Evolutionary conservation across 2,888 invertebrate genomes (phyloP).

Genomic region (Philaethria dido): DNA sequence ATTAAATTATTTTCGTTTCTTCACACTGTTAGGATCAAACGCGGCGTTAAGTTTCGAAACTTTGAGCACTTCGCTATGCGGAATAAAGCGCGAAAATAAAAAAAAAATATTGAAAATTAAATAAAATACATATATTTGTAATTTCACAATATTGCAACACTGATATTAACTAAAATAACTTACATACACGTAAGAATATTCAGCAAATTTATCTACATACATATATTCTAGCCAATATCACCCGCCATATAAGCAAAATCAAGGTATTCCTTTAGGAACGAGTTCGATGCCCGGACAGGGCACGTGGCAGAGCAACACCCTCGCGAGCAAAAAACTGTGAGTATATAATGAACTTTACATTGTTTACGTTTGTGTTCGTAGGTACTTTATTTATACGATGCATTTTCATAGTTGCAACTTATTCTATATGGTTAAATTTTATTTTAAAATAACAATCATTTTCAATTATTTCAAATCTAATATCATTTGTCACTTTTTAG

Average conservation of each 20-base stretch:
- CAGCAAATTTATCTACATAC: conserved; percentile 3
- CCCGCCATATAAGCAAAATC: conserved; percentile 29
- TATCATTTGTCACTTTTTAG: no score
- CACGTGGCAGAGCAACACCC: conserved; percentile 74
- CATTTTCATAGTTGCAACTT: not conserved
- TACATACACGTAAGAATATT: not conserved
- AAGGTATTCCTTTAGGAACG: conserved; percentile 71
- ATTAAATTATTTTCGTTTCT: no score
- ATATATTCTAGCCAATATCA: conserved; percentile 21
- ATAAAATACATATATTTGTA: no score
- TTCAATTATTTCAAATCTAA: no score
- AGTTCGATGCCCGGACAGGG: conserved; percentile 68
- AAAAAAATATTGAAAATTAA: no score
- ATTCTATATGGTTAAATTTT: not conserved
- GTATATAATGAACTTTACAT: conserved; percentile 43
- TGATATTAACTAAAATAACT: not conserved
- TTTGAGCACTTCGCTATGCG: no score
- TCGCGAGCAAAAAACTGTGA: conserved; percentile 68
- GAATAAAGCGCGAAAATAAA: no score
- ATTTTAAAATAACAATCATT: no score
- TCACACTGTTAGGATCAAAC: no score
- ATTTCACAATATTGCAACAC: not conserved
- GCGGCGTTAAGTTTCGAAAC: no score
- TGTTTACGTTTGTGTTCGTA: conserved; percentile 36
- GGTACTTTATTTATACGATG: conserved; percentile 12